Evolutionary conservation across 2,888 invertebrate species (phyloP).

Genomic region (Mycalesis mineus): DNA sequence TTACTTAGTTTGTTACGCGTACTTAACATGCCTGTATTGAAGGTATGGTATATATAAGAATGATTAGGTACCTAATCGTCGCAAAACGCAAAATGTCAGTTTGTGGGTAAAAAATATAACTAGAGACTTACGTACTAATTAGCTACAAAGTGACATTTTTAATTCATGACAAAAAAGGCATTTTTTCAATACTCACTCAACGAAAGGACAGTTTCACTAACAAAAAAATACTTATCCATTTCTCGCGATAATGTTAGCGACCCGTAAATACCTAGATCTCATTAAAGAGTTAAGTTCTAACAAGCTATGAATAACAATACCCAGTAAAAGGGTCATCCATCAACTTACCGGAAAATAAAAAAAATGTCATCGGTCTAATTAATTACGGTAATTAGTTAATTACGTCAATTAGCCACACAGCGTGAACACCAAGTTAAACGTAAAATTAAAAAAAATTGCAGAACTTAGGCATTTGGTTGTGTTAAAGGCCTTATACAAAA

Average conservation of each 20-base stretch:
- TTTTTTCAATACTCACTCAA: neutral
- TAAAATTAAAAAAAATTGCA: neutral
- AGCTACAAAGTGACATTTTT: neutral
- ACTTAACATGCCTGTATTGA: too few relatives aligned
- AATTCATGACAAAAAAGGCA: neutral
- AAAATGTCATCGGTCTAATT: neutral
- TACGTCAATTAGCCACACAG: neutral
- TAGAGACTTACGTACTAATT: neutral
- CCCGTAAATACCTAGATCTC: neutral
- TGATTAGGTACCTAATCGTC: too few relatives aligned
- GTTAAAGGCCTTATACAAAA: neutral
- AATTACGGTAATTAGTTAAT: conserved; percentile 1
- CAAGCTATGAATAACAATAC: neutral
- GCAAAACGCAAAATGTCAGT: neutral
- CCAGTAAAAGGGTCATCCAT: neutral
- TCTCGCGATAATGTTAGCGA: neutral
- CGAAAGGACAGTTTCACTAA: neutral
- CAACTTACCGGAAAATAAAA: neutral
- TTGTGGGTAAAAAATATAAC: neutral
- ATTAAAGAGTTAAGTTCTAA: neutral
- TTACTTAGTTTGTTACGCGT: too few relatives aligned
- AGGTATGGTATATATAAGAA: too few relatives aligned
- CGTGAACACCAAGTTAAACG: neutral
- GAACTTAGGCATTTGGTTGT: neutral
- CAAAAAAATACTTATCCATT: neutral